Base-by-base conservation (phyloP, 2,797 vertebrate species). In the Malurus splendens region DNA sequence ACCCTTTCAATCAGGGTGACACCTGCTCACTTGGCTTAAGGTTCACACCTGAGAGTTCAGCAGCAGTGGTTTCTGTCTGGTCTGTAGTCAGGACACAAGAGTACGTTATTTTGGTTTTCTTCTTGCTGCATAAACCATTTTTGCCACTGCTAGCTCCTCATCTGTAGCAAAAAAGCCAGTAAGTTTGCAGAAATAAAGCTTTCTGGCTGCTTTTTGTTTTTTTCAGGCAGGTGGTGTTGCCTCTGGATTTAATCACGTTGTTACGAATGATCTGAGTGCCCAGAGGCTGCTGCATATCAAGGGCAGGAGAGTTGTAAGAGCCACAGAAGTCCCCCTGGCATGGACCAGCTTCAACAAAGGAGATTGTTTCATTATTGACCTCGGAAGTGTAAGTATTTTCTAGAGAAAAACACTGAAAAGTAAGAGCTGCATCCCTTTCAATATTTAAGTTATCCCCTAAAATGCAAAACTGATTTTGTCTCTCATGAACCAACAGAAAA, bases 301-400 rank as follows among this genome's bases (percentile, higher is more conserved):
- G 90, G 98, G 98, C 16, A 97, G 98, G 17, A 97, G 98, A 76
- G 97, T 98, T 60, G 97, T 99, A 86, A 97, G 98, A 83, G 98
- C 98, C 60, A 98, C 97, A 0, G 98, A 99, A 96, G 98, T 98
- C 17, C 96, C 97, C 20, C 93, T 99, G 44, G 92, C 87, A 93
- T 99, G 98, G 98, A 76, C 94, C 91, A 99, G 97, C 93, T 99
- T 99, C 96, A 99, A 98, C 96, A 98, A 94, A 57, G 98, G 98
- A 2, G 98, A 99, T 86, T 99, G 98, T 92, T 99, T 99, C 96
- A 98, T 99, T 85, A 67, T 98, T 28, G 98, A 99, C 93, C 97
- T 99, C 0, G 98, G 98, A 89, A 87, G 81, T 6, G 98, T 99
- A 96, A 97, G 98, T 97, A 52, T 90, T 79, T 84, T 61, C 17